Evolutionary conservation across 2,888 invertebrate species (phyloP).

Genomic region (Rugalucina vietnamica): DNA sequence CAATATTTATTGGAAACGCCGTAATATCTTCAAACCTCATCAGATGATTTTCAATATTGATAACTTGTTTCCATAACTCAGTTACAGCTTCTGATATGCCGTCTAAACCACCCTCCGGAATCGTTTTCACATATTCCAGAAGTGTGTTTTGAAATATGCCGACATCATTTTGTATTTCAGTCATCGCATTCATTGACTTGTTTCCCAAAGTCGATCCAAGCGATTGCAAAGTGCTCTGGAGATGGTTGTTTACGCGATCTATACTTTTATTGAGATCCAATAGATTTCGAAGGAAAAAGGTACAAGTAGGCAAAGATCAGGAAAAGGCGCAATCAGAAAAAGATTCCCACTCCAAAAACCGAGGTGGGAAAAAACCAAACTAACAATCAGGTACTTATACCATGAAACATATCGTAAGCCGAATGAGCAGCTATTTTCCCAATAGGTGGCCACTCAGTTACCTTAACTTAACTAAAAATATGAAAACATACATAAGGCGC

Average conservation of each 20-base stretch:
- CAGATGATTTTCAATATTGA: not conserved
- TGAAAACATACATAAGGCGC: too few relatives aligned
- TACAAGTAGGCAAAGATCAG: too few relatives aligned
- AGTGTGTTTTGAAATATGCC: not conserved
- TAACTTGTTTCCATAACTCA: conserved; percentile 12
- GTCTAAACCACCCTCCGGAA: not conserved
- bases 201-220: conserved; percentile 22
- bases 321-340: too few relatives aligned
- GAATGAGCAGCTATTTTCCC: too few relatives aligned
- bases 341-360: too few relatives aligned
- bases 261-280: conserved; percentile 21
- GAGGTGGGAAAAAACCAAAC: too few relatives aligned
- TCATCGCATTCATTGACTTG: conserved; percentile 1
- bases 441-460: too few relatives aligned
- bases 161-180: not conserved
- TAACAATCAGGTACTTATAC: too few relatives aligned
- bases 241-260: not conserved
- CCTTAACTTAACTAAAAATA: too few relatives aligned
- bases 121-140: not conserved
- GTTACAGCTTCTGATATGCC: not conserved
- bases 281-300: conserved; percentile 31
- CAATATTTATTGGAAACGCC: conserved; percentile 17
- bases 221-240: not conserved
- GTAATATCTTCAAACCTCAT: conserved; percentile 23
- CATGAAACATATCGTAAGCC: too few relatives aligned